These are phyloP conservation scores for Chrysomallon squamiferum DNA, from an alignment of 1,140 invertebrate species.

Conservation along the genomic window DNA sequence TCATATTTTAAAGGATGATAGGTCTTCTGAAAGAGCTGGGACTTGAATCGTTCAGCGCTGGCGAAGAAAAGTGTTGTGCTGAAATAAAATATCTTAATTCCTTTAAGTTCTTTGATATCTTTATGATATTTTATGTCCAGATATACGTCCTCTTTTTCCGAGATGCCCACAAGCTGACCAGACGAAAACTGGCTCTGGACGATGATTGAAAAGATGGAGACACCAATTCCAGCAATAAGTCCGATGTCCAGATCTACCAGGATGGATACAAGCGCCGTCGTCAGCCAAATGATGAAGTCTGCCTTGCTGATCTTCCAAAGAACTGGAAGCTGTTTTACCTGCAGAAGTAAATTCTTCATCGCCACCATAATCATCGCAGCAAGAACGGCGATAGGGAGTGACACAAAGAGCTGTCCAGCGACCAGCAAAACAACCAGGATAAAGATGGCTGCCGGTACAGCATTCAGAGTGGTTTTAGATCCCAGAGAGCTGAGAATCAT, in stretches of 20 bases:
- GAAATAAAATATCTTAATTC: constrained; percentile 57
- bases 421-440: constrained; percentile 64
- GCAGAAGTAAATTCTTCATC: constrained; percentile 66
- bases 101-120: constrained; percentile 67
- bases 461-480: constrained; percentile 41
- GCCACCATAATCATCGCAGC: constrained; percentile 55
- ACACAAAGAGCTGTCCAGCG: constrained; percentile 56
- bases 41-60: constrained; percentile 51
- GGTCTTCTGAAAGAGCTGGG: constrained; percentile 32
- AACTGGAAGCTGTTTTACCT: constrained; percentile 68
- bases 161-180: constrained; percentile 13
- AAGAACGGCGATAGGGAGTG: constrained; percentile 59
- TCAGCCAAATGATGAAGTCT: constrained; percentile 53
- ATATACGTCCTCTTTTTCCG: constrained; percentile 27
- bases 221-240: constrained; percentile 40
- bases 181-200: constrained; percentile 33
- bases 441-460: constrained; percentile 59
- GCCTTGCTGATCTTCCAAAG: constrained; percentile 49
- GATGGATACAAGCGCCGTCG: constrained; percentile 34
- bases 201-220: constrained; percentile 39
- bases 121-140: constrained; percentile 7
- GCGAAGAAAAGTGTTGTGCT: constrained; percentile 56
- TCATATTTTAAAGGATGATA: no score
- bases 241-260: constrained; percentile 47
- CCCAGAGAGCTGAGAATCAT: constrained; percentile 65